Conservation (phyloP, 30 jellyfish, hydroid and myxozoan genomes). For the Turritopsis rubra region DNA sequence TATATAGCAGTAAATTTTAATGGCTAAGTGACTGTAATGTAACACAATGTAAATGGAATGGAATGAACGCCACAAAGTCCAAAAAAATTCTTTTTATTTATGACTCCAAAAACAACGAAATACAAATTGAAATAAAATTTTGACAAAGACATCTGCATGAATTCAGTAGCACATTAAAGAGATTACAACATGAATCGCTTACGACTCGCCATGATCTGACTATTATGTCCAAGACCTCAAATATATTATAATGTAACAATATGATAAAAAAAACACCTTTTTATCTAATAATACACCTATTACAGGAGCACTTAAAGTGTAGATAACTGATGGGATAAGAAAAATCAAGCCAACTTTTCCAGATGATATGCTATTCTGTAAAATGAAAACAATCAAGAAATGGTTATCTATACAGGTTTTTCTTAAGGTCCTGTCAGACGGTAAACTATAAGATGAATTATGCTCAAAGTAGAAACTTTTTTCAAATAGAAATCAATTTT, state of each 20-base stretch:
- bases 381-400: neutral
- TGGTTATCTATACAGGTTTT: no score
- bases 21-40: neutral
- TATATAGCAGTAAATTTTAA: neutral
- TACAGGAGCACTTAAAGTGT: slow-evolving; percentile 55
- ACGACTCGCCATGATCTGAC: neutral
- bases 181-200: no score
- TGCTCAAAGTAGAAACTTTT: no score
- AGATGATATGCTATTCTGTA: slow-evolving; percentile 3
- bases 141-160: no score
- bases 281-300: slow-evolving; percentile 44
- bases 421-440: no score
- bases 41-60: neutral
- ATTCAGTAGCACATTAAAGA: no score
- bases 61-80: neutral
- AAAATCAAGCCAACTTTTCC: slow-evolving; percentile 59
- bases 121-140: no score
- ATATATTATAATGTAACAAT: neutral
- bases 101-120: no score
- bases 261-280: slow-evolving; percentile 17
- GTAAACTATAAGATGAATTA: no score
- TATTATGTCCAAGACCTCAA: no score
- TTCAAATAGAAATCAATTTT: no score
- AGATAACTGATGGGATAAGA: slow-evolving; percentile 50
- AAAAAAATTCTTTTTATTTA: no score